These are phyloP conservation scores for Dipodomys stephensi DNA, from an alignment of 2,113 vertebrate species.

Conservation along the genomic window DNA sequence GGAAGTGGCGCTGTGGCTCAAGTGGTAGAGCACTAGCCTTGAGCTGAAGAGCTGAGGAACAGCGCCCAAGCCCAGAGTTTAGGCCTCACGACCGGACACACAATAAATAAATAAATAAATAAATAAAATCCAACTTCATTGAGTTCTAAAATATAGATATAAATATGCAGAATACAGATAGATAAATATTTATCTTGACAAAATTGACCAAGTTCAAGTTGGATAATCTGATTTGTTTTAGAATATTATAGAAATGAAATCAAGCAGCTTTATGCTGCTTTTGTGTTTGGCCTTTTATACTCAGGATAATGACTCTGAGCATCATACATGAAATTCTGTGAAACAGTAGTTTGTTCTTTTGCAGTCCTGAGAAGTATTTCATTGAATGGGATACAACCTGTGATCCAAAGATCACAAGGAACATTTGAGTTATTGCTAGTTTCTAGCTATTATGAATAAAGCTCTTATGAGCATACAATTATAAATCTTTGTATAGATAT, in stretches of 20 bases:
- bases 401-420: background rate
- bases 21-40: no score
- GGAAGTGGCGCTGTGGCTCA: no score
- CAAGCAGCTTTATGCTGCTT: background rate
- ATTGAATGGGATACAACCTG: background rate
- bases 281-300: background rate
- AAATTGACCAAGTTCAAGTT: background rate
- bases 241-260: background rate
- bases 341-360: background rate
- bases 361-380: background rate
- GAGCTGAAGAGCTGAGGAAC: no score
- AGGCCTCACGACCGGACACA: no score
- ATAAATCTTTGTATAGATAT: background rate
- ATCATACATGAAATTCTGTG: background rate
- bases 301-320: background rate
- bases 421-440: background rate
- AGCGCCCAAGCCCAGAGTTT: no score
- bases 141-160: background rate
- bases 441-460: constrained; percentile 18
- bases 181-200: background rate
- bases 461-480: background rate
- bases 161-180: no score
- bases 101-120: no score
- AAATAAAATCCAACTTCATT: background rate
- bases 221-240: background rate